Evolutionary conservation across 2,888 invertebrate species (phyloP), one percentile per base, ranked within the genome.

Genomic region (Cheilosia impressa): DNA sequence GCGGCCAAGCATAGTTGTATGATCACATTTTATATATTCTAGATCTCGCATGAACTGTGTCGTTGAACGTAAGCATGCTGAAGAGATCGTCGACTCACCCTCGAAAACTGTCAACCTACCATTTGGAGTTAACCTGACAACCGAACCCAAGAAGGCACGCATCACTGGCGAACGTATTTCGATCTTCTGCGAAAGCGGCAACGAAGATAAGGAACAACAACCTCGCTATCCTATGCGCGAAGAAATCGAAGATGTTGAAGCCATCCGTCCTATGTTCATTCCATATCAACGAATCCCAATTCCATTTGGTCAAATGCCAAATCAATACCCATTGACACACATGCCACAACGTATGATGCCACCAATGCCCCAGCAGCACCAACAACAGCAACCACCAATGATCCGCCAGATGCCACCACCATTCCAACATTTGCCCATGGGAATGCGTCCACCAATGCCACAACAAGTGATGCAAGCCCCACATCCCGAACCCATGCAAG

Each of bases 21-120:
- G 10, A 38, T 19, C 38, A 1, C 13, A 47, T 19, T 7, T 2
- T 6, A 17, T 47, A 9, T 50, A 19, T 65, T 88, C 0, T 90
- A 94, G 95, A 90, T 96, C 97, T 79, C 95, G 96, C 92, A 97
- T 97, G 95, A 97, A 97, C 93, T 98, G 97, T 92, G 95, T 97
- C 24, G 97, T 97, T 52, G 97, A 97, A 92, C 96, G 96, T 91
- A 96, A 97, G 88, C 95, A 95, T 87, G 95, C 96, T 66, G 97
- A 97, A 90, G 97, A 97, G 91, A 94, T 97, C 34, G 95, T 96
- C 89, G 96, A 97, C 88, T 95, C 96, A 87, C 95, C 95, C 89
- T 93, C 95, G 0, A 95, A 95, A 90, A 94, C 94, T 5, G 92
- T 95, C 53, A 93, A 94, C 65, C 92, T 95, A 82, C 95, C 95